Conservation (phyloP, 2,888 invertebrate species). For the Polymixis lichenea region DNA sequence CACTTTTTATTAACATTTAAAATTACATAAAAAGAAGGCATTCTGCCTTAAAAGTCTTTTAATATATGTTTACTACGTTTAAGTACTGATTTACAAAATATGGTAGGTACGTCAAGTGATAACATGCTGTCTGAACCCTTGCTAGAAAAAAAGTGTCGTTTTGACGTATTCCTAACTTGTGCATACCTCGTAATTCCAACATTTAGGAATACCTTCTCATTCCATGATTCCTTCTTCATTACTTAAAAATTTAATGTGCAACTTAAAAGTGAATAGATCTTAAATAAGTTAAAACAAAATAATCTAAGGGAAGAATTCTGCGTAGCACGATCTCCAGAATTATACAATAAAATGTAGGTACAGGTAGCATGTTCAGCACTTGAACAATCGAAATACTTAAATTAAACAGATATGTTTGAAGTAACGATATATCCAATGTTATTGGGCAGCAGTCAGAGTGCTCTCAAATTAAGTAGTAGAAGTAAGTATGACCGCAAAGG, state of each 20-base stretch:
- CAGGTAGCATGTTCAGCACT: conserved; percentile 56
- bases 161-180: conserved; percentile 9
- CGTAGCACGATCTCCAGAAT: neutral
- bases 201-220: conserved; percentile 5
- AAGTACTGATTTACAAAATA: conserved; percentile 22
- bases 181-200: conserved; percentile 28
- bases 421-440: conserved; percentile 62
- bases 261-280: neutral
- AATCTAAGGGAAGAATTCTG: neutral
- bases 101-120: conserved; percentile 53
- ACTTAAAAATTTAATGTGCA: neutral
- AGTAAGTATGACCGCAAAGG: conserved; percentile 10
- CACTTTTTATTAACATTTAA: conserved; percentile 88
- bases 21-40: conserved; percentile 90
- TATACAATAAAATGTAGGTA: conserved; percentile 2
- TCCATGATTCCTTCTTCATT: neutral
- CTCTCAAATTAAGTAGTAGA: conserved; percentile 23
- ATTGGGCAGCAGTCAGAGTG: conserved; percentile 45
- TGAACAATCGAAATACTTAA: conserved; percentile 59
- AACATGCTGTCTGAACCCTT: conserved; percentile 64
- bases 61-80: conserved; percentile 73
- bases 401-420: conserved; percentile 70
- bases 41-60: conserved; percentile 88
- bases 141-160: conserved; percentile 16
- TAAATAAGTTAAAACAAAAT: neutral